Conservation (phyloP, 1,140 invertebrate species). For the Dryas iulia region DNA sequence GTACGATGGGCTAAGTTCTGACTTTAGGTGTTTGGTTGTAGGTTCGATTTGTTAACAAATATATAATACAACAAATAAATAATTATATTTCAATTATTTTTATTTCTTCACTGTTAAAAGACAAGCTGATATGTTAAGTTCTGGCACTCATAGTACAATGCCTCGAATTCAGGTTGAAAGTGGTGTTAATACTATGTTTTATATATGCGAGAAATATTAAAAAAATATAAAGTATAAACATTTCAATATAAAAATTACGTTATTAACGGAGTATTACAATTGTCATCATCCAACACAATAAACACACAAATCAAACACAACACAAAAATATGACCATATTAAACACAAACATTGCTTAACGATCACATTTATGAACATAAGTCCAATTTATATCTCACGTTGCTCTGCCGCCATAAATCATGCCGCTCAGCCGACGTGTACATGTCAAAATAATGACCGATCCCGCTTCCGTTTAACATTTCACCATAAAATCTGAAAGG, state of each 20-base stretch:
- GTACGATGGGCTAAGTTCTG: too few species aligned
- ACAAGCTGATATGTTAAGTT: neutral
- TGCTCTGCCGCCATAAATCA: conserved; percentile 62
- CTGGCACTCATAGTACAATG: neutral
- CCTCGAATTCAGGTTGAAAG: neutral
- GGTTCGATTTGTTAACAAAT: too few species aligned
- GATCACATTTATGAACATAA: conserved; percentile 41
- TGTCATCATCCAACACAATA: neutral
- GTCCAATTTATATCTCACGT: conserved; percentile 56
- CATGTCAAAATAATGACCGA: conserved; percentile 62
- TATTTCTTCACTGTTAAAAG: neutral
- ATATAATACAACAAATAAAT: too few species aligned
- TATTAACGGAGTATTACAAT: too few species aligned
- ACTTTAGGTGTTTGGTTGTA: too few species aligned
- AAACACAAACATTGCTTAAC: conserved; percentile 33
- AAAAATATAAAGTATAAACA: neutral
- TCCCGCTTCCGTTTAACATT: conserved; percentile 54
- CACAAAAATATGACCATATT: conserved; percentile 2
- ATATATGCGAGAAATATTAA: neutral
- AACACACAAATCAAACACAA: neutral
- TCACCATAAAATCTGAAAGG: conserved; percentile 55
- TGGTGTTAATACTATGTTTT: neutral
- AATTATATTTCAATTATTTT: neutral
- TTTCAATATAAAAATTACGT: too few species aligned
- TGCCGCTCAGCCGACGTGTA: conserved; percentile 44